Base-by-base conservation (phyloP, 2,113 vertebrate genomes). In the Triplophysa rosa region DNA sequence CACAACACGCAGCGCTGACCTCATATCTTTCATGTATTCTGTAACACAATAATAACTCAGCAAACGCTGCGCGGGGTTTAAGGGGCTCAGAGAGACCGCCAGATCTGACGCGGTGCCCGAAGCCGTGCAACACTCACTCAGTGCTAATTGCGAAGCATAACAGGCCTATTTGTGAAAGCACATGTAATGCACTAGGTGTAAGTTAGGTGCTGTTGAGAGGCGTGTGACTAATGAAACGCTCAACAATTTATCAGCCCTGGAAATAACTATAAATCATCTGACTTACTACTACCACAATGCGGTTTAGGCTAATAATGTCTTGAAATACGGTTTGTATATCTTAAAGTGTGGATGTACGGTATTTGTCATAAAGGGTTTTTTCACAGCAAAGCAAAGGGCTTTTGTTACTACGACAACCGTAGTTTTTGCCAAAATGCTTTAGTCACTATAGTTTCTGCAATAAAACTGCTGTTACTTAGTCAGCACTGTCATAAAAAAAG, bases 1-100 rank as follows among this genome's bases (percentile, higher is more conserved):
- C 81, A 76, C 83, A 80, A 66, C 81, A 80, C 6, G 10, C 70
- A 72, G 76, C 54, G 58, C 76, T 86, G 85, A 86, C 83, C 79
- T 86, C 83, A 86, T 83, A 83, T 84, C 85, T 84, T 82, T 84
- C 82, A 81, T 77, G 81, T 84, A 73, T 83, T 80, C 61, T 76
- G 67, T 69, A 82, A 83, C 80, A 23, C 67, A 77, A 74, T 83
- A 86, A 83, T 83, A 77, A 77, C 76, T 76, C 80, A 58, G 77
- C 4, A 3, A 84, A 81, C 52, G 76, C 67, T 33, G 40, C 59
- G 8, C 63, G 23, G 72, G 37, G 26, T 84, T 82, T 82, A 82
- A 77, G 66, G 72, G 82, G 82, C 71, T 80, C 67, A 9, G 56
- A 70, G 70, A 81, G 80, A 37, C 69, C 77, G 68, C 64, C 68